Conservation (phyloP, 2,113 vertebrate species). For the Albula glossodonta region DNA sequence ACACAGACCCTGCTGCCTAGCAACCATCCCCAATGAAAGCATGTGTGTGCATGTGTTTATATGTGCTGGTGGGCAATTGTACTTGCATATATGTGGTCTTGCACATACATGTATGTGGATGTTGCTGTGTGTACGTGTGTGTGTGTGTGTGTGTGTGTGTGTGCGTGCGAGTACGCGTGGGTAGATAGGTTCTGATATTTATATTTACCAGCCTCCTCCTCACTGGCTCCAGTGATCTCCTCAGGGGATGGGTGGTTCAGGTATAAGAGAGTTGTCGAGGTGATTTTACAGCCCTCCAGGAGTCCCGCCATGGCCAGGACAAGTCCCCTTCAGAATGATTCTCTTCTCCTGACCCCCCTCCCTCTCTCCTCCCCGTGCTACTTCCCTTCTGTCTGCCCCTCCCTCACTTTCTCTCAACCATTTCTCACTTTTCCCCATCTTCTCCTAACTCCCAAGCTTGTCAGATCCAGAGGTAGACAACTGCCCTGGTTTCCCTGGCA, state of each 20-base stretch:
- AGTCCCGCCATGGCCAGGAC: background rate
- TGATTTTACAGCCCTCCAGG: background rate
- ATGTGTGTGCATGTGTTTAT: background rate
- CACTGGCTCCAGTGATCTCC: no score
- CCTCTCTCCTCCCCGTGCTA: background rate
- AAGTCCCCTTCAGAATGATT: background rate
- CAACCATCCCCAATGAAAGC: background rate
- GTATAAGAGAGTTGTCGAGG: no score
- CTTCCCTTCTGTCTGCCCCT: background rate
- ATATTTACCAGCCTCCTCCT: no score
- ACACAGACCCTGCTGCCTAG: constrained; percentile 1
- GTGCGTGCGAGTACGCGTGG: no score
- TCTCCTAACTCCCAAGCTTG: no score
- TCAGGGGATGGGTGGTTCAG: no score
- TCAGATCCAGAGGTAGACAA: no score
- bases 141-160: no score
- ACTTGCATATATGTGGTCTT: background rate
- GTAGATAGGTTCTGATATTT: no score
- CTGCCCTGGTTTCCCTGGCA: background rate
- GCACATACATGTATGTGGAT: background rate
- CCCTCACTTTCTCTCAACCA: no score
- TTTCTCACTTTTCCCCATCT: no score
- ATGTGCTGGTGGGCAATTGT: background rate
- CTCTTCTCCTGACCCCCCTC: background rate
- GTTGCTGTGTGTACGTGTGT: background rate